Base-by-base conservation (phyloP, 2,113 vertebrate genomes). In the Hippocampus mohnikei region DNA sequence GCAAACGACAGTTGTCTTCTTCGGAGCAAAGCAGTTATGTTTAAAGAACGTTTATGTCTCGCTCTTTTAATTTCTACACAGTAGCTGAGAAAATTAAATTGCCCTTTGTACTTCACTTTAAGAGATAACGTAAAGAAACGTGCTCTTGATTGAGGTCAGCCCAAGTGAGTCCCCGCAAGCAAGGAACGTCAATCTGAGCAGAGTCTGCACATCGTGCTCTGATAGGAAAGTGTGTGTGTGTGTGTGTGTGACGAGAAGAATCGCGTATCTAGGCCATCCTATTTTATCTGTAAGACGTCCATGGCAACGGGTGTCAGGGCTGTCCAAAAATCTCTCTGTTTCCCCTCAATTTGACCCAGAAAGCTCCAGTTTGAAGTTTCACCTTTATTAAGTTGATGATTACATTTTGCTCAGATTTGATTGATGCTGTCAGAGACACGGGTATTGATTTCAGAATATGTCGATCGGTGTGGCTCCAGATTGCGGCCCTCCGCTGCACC, bases 261-360 rank as follows among this genome's bases (percentile, higher is more conserved):
- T 6, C 61, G 69, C 77, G 66, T 73, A 84, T 87, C 81, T 78
- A 77, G 79, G 85, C 52, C 84, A 84, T 66, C 80, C 83, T 74
- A 72, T 81, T 77, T 85, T 73, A 76, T 82, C 77, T 76, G 68
- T 66, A 79, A 25, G 67, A 63, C 76, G 69, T 75, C 63, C 62
- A 71, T 78, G 80, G 83, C 78, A 76, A 73, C 29, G 59, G 40
- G 21, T 41, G 37, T 23, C 18, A 41, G 40, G n/a, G 21, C 21
- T 46, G 42, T 65, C 63, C 62, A 65, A 44, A 46, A 27, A 44
- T 23, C 11, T 25, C 8, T 42, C 60, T 44, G 44, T 65, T 27
- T 18, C 40, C 40, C 13, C 6, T 25, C 23, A 46, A 2, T 65
- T 16, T 42, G 41, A 27, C 41, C 62, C 62, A 46, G n/a, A 65